These are phyloP conservation scores for Apamea anceps DNA, from an alignment of 2,888 invertebrate genomes.

Conservation along the genomic window DNA sequence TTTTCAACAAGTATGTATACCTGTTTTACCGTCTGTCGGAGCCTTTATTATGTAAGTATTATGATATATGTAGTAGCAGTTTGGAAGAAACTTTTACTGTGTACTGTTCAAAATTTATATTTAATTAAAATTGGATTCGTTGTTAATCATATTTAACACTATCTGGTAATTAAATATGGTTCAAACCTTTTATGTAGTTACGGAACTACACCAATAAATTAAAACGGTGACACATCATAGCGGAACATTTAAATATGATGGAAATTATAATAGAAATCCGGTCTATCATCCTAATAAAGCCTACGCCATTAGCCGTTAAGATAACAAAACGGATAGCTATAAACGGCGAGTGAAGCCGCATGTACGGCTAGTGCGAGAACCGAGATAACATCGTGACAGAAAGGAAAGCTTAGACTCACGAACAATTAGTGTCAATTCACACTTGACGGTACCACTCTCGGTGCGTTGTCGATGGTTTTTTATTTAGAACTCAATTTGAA, in stretches of 20 bases:
- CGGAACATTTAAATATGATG: constrained; percentile 42
- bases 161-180: background rate
- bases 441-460: constrained; percentile 55
- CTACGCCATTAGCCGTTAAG: constrained; percentile 64
- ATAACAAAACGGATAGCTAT: constrained; percentile 72
- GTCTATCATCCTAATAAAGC: constrained; percentile 62
- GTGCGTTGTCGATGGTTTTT: constrained; percentile 53
- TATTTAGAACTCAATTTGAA: constrained; percentile 58
- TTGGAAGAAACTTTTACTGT: background rate
- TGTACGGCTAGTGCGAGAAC: constrained; percentile 67
- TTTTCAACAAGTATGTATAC: constrained; percentile 25
- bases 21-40: constrained; percentile 13
- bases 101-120: background rate
- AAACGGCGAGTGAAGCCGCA: constrained; percentile 69
- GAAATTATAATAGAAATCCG: constrained; percentile 50
- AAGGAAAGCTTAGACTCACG: constrained; percentile 72
- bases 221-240: constrained; percentile 28
- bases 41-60: background rate
- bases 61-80: background rate
- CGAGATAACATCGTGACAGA: constrained; percentile 68
- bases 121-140: background rate
- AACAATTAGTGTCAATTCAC: constrained; percentile 71
- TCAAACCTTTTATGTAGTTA: constrained; percentile 2
- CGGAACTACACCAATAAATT: constrained; percentile 18
- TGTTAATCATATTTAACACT: background rate